A percentile compares a stretch with the other conserved stretches of the same genome.
These are phyloP conservation scores for Meleagris gallopavo DNA, from an alignment of 2,113 vertebrate genomes.

Conservation along the genomic window DNA sequence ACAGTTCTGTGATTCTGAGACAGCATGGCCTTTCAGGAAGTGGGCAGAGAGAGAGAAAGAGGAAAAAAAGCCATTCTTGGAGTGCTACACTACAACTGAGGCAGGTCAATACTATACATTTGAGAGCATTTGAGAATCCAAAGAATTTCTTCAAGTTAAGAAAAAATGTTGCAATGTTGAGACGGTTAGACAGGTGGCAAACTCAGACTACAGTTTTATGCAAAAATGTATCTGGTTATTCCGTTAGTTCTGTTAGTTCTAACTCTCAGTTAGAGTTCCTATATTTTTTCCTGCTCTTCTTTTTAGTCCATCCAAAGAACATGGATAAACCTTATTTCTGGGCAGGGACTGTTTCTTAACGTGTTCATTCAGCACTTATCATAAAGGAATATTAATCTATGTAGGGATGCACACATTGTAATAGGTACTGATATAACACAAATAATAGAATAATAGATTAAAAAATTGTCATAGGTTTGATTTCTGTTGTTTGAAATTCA, in stretches of 20 bases:
- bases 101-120: neutral
- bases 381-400: neutral
- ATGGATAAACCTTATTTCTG: neutral
- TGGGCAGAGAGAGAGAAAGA: neutral
- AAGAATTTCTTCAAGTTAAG: neutral
- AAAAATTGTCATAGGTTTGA: neutral
- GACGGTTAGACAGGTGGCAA: conserved; percentile 68
- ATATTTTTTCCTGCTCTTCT: neutral
- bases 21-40: neutral
- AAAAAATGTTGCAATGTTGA: conserved; percentile 65
- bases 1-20: neutral
- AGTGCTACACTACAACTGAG: neutral
- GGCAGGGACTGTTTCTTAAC: neutral
- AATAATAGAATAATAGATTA: neutral
- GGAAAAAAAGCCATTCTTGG: accelerated
- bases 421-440: neutral
- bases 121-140: neutral
- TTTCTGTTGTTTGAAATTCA: neutral
- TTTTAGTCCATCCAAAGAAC: neutral
- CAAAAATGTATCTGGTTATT: conserved; percentile 31
- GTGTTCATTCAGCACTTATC: neutral
- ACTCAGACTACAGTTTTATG: conserved; percentile 63
- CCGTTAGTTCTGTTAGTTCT: conserved; percentile 13
- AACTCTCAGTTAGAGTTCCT: no score
- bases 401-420: neutral